phyloP scores from a whole-genome alignment of 2,113 vertebrate species.

The Echinops telfairi region DNA sequence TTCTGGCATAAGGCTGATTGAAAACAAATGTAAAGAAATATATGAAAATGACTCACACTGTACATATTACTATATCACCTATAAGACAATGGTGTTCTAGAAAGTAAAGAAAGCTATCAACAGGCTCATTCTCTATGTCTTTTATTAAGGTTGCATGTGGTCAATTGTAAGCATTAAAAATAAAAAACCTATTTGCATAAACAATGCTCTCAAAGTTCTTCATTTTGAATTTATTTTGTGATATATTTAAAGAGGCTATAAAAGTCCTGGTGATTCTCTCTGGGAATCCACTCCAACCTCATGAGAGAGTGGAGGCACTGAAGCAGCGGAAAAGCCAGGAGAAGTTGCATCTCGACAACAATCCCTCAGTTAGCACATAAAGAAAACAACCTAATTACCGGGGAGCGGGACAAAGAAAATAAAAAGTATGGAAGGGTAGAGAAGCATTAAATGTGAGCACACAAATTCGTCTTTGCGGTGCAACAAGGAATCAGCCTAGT shows the following conservation, averaged over 20 bases:
- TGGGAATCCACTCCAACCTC: not conserved
- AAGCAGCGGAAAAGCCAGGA: conserved; percentile 62
- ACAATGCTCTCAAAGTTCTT: conserved; percentile 21
- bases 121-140: not conserved
- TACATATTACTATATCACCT: not conserved
- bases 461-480: conserved; percentile 49
- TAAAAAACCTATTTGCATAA: not conserved
- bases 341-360: conserved; percentile 49
- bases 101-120: not conserved
- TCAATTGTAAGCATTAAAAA: conserved; percentile 52
- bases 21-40: conserved; percentile 12
- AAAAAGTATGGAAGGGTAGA: conserved; percentile 55
- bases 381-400: conserved; percentile 70
- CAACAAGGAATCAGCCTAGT: not conserved
- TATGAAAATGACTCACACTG: not conserved
- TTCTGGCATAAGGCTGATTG: conserved; percentile 6
- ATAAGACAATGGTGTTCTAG: not conserved
- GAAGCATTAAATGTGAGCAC: conserved; percentile 62
- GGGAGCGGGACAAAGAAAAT: conserved; percentile 8
- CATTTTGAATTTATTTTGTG: conserved; percentile 36
- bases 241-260: conserved; percentile 57
- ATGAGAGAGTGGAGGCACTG: not conserved
- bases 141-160: not conserved
- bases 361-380: conserved; percentile 51
- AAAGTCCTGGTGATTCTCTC: conserved; percentile 32